Percentiles rank a stretch among this genome's conserved stretches.
These are phyloP conservation scores for Xestia rhomboidea DNA, from an alignment of 2,888 invertebrate genomes.

Conservation along the genomic window DNA sequence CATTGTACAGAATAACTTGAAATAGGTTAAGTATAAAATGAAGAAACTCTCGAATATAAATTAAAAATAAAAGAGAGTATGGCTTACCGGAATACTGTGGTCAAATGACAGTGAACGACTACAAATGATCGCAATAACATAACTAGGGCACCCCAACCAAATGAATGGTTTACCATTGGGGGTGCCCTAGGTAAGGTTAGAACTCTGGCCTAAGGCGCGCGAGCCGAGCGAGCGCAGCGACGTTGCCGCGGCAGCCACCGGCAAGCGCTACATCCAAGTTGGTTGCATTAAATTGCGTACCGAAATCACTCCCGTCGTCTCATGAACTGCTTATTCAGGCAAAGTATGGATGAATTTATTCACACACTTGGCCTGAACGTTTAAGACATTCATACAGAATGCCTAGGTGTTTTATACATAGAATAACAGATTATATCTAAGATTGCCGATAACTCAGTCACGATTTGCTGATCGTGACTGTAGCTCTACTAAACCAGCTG, in stretches of 20 bases:
- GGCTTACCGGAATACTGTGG: not conserved
- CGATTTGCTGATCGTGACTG: not conserved
- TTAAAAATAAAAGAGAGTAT: not conserved
- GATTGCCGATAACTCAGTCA: not conserved
- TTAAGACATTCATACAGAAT: not conserved
- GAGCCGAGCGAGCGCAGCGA: not conserved
- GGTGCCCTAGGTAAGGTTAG: not conserved
- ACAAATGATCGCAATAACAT: not conserved
- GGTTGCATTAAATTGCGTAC: not conserved
- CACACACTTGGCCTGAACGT: not conserved
- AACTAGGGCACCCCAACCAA: not conserved
- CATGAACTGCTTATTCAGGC: not conserved
- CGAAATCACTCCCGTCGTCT: not conserved
- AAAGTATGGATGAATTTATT: not conserved
- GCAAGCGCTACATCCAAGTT: not conserved
- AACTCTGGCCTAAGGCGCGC: not conserved
- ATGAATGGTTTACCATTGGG: too few relatives aligned
- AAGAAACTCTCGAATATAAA: not conserved
- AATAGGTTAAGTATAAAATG: too few relatives aligned
- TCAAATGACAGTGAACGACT: not conserved
- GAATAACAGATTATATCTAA: not conserved
- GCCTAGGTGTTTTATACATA: not conserved
- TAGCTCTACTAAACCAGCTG: not conserved
- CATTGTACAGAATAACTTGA: too few relatives aligned
- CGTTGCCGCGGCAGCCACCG: not conserved